A percentile compares a stretch with the other conserved stretches of the same genome.
phyloP scores from a whole-genome alignment of 2,113 vertebrate species.

The Zootoca vivipara region DNA sequence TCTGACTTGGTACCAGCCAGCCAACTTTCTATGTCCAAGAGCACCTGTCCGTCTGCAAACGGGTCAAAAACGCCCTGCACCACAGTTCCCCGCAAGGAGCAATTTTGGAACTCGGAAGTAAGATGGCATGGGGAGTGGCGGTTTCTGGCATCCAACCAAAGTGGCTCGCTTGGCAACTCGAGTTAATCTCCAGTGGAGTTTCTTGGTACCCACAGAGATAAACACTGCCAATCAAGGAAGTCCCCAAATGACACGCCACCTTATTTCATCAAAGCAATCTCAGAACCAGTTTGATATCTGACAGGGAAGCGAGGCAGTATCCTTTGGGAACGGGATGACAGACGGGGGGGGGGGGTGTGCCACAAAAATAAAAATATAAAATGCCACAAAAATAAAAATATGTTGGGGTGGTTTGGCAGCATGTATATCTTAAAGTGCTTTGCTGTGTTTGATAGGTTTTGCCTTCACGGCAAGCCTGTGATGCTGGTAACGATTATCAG shows the following conservation, averaged over 20 bases:
- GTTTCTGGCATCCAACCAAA: background rate
- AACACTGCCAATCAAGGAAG: constrained; percentile 63
- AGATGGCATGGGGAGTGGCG: background rate
- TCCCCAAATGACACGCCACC: constrained; percentile 71
- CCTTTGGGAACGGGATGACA: constrained; percentile 17
- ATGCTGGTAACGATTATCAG: background rate
- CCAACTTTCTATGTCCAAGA: background rate
- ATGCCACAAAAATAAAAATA: constrained; percentile 45
- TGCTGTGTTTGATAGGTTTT: background rate
- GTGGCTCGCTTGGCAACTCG: constrained; percentile 22
- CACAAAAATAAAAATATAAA: constrained; percentile 42
- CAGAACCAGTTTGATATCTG: constrained; percentile 80
- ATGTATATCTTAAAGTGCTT: background rate
- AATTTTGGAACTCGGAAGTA: rapidly evolving
- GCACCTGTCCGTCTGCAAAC: background rate
- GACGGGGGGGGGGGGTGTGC: constrained; percentile 21
- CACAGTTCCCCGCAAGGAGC: background rate
- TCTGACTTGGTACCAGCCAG: too few species aligned
- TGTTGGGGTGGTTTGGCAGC: background rate
- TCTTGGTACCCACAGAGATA: constrained; percentile 59
- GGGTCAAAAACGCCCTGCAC: background rate
- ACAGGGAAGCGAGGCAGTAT: constrained; percentile 58
- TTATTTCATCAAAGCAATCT: constrained; percentile 78
- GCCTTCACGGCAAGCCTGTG: background rate
- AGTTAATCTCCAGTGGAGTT: constrained; percentile 44